Evolutionary conservation across 1,140 invertebrate genomes (phyloP), one percentile per base, ranked within the genome.

Genomic region (Paralvinella palmiformis): DNA sequence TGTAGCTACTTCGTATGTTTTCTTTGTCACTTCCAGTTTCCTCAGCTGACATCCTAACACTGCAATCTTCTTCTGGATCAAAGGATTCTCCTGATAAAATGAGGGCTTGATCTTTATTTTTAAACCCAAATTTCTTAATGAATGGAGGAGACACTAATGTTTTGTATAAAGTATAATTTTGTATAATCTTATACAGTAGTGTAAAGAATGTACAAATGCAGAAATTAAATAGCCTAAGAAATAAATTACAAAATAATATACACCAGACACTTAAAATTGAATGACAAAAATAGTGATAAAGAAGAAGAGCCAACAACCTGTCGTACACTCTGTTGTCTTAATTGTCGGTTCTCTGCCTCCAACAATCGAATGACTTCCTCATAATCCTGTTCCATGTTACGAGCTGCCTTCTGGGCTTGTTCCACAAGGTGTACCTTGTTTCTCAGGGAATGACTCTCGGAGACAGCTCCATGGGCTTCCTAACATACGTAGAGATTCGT

Each of bases 331-430:
- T n/a, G n/a, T n/a, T n/a, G n/a, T n/a, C n/a, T n/a, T n/a, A n/a
- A n/a, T n/a, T n/a, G n/a, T n/a, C n/a, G 22, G 10, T 76, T 73
- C 60, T 80, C 77, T 31, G 71, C 71, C 52, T 80, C 78, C 58
- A 80, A 68, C 31, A 76, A 62, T 2, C 68, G 68, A 6, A 80
- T 71, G 3, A 78, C 78, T 52, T 77, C 74, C 57, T 79, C 78
- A 65, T 80, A 80, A 56, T 79, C 78, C 27, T 78, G 68, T 64
- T 80, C 78, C 67, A 74, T 74, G 36, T 68, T 73, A 17, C 75
- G 69, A 0, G 78, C 77, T 22, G 70, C 75, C 44, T 70, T 68
- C 68, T 79, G 76, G 7, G 78, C 77, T 62, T 77, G 66, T 31
- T 79, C 75, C 15, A 75, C 75, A 50, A 80, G 63, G 41, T 74